These are phyloP conservation scores for Clamator glandarius DNA, from an alignment of 2,797 vertebrate species.

Conservation along the genomic window DNA sequence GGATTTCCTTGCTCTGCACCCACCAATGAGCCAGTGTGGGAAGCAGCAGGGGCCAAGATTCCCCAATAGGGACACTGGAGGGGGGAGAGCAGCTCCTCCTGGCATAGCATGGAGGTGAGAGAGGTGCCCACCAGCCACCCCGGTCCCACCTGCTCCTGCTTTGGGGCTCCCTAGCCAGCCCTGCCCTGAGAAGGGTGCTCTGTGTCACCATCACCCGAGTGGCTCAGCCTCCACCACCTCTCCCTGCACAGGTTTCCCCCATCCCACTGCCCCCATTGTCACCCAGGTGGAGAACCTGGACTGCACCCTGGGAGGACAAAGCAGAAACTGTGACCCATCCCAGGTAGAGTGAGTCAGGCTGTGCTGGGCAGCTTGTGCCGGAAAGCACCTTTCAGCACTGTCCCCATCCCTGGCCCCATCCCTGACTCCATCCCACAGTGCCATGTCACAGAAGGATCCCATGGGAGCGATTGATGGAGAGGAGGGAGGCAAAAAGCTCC, in stretches of 20 bases:
- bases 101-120: rapidly evolving
- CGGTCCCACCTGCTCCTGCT: too few relatives aligned
- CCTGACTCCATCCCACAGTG: not conserved
- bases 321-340: slow-evolving; percentile 60
- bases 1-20: slow-evolving; percentile 5
- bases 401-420: too few relatives aligned
- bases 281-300: not conserved
- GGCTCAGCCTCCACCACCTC: not conserved
- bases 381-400: slow-evolving; percentile 3
- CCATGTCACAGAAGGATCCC: not conserved
- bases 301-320: not conserved
- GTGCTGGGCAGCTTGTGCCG: not conserved
- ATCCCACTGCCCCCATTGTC: not conserved
- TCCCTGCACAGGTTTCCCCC: not conserved
- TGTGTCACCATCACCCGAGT: not conserved
- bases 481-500: not conserved
- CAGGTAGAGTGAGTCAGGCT: not conserved
- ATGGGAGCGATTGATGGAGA: not conserved
- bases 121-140: rapidly evolving
- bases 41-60: not conserved
- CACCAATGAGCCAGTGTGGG: slow-evolving; percentile 7
- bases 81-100: not conserved
- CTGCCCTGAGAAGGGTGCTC: not conserved
- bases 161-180: not conserved
- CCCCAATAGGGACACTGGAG: not conserved